Base-by-base conservation (phyloP, 2,888 invertebrate species). In the Cosmia trapezina region DNA sequence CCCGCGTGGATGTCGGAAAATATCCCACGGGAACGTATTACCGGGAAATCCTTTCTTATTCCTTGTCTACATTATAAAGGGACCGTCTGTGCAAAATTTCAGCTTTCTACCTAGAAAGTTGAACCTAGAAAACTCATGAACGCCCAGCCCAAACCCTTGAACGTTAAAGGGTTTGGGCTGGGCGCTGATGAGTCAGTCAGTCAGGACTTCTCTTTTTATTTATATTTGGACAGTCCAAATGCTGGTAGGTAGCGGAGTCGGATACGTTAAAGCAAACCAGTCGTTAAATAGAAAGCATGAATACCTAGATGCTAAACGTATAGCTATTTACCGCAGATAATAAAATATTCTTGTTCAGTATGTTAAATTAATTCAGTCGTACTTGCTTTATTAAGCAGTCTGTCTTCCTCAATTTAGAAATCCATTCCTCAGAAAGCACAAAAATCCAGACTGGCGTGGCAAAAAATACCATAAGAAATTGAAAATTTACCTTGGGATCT, bases 401-500 rank as follows among this genome's bases (percentile, higher is more conserved):
- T 12, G 14, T 14, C 2, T 1, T n/a, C 14, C 6, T n/a, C 14
- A n/a, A 9, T 33, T 47, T 17, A 19, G 6, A 9, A 17, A 22
- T 2, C 14, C 14, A 54, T 12, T 54, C 22, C 6, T 17, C 49
- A 49, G 9, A n/a, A n/a, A 19, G n/a, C 41, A 41, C 7, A 8
- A 41, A 41, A 41, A 41, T 8, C 4, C n/a, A 49, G 17, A 17
- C 2, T 22, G 22, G 12, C 1, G 22, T 53, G 5, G 22, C 53
- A 22, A 12, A 53, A 51, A 57, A 37, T 0, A 33, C 11, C 28
- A 33, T 11, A 11, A 57, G 19, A 19, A 19, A 37, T 37, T 19
- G 12, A 14, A 14, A 0, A 33, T 33, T 28, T 86, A 96, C 96
- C 94, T 94, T 94, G 4, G 97, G 96, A 91, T 98, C 98, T 6